Percentiles rank a stretch among this genome's conserved stretches.
Evolutionary conservation across 2,888 invertebrate genomes (phyloP).

Genomic region (Chesias legatella): DNA sequence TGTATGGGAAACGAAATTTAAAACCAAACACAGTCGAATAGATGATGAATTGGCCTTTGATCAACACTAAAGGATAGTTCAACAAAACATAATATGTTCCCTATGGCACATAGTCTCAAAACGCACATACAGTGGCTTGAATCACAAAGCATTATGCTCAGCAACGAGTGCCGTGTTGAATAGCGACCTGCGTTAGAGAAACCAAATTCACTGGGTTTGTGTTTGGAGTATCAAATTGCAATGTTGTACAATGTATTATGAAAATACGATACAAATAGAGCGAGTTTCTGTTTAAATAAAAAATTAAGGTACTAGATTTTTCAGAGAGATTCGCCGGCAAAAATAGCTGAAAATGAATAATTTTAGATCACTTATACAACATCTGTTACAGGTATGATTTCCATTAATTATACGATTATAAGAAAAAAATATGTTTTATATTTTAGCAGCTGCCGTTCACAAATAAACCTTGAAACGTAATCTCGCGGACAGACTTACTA

Average conservation of each 20-base stretch:
- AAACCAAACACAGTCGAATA: no score
- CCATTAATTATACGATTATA: not conserved
- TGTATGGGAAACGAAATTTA: no score
- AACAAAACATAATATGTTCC: conserved; percentile 12
- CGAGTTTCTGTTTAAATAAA: no score
- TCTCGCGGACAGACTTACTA: conserved; percentile 41
- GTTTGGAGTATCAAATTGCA: not conserved
- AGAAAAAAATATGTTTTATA: conserved; percentile 28
- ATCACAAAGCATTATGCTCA: conserved; percentile 51
- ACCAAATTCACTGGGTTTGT: conserved; percentile 11
- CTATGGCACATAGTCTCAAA: conserved; percentile 25
- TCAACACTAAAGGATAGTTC: conserved; percentile 10
- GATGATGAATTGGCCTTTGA: conserved; percentile 1
- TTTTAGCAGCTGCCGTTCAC: conserved; percentile 54
- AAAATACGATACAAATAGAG: no score
- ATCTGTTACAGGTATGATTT: no score
- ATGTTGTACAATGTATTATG: no score
- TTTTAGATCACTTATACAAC: no score
- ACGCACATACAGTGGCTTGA: conserved; percentile 45
- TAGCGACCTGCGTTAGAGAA: conserved; percentile 24
- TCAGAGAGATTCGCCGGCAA: no score
- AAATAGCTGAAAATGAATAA: no score
- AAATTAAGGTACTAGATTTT: no score
- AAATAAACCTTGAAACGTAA: conserved; percentile 60
- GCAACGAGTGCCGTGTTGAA: conserved; percentile 59